Evolutionary conservation across 2,797 vertebrate genomes (phyloP).

Genomic region (Eidolon dupreanum): DNA sequence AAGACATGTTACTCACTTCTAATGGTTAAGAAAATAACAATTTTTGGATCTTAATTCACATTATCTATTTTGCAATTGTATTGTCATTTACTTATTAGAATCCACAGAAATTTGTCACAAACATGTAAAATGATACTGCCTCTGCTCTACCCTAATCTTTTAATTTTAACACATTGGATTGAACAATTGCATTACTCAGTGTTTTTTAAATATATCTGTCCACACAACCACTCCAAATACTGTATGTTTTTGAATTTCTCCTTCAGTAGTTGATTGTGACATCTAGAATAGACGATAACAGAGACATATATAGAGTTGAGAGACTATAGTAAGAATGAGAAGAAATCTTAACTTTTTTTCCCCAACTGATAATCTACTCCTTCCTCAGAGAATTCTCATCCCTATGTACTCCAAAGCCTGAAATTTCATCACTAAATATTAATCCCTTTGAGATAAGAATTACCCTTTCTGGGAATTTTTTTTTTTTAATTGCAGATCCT

Average conservation of each 20-base stretch:
- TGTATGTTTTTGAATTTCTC: neutral
- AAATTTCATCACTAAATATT: neutral
- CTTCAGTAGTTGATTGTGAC: neutral
- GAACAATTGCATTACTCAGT: neutral
- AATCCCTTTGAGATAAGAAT: neutral
- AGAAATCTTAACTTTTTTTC: neutral
- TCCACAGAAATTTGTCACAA: neutral
- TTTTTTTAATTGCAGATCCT: neutral
- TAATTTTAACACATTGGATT: neutral
- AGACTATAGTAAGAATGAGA: neutral
- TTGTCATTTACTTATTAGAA: neutral
- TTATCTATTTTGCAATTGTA: neutral
- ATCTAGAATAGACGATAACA: neutral
- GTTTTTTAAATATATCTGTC: neutral
- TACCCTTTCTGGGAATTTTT: neutral
- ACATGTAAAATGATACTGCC: neutral
- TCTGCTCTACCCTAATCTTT: neutral
- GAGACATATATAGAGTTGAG: neutral
- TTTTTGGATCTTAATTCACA: neutral
- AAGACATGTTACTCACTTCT: neutral
- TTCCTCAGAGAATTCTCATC: neutral
- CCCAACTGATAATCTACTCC: neutral
- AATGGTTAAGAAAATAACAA: neutral
- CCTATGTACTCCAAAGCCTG: neutral
- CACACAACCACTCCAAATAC: neutral